phyloP scores from a whole-genome alignment of 2,113 vertebrate species.

The Sander vitreus region DNA sequence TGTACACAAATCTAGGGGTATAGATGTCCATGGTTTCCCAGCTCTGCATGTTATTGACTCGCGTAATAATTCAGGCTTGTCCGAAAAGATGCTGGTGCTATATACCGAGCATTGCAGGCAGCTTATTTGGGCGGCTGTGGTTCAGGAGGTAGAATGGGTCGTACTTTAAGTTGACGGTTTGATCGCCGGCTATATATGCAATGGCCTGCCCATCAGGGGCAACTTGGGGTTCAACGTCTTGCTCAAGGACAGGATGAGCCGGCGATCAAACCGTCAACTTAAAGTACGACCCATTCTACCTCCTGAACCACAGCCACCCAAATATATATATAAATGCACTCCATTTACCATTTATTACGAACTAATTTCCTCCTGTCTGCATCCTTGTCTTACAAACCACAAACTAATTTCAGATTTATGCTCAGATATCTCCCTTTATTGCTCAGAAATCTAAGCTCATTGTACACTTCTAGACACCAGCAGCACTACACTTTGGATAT shows the following conservation, averaged over 20 bases:
- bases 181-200: too few relatives aligned
- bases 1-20: slow-evolving; percentile 11
- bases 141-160: too few relatives aligned
- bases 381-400: neutral
- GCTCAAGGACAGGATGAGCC: too few relatives aligned
- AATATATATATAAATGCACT: too few relatives aligned
- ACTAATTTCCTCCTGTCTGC: neutral
- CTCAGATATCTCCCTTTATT: neutral
- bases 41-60: slow-evolving; percentile 26
- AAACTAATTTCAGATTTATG: neutral
- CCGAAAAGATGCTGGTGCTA: slow-evolving; percentile 2
- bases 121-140: too few relatives aligned
- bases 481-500: neutral
- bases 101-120: neutral
- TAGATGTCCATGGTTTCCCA: slow-evolving; percentile 4
- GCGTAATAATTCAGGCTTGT: slow-evolving; percentile 21
- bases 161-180: too few relatives aligned
- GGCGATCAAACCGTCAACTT: too few relatives aligned
- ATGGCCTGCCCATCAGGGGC: too few relatives aligned
- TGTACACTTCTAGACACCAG: slow-evolving; percentile 1
- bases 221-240: too few relatives aligned
- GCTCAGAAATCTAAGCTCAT: neutral
- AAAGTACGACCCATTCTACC: too few relatives aligned
- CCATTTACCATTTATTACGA: too few relatives aligned
- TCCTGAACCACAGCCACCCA: too few relatives aligned